A percentile compares a stretch with the other conserved stretches of the same genome.
Evolutionary conservation across 2,113 vertebrate genomes (phyloP).

Genomic region (Corythoichthys haematopterus): DNA sequence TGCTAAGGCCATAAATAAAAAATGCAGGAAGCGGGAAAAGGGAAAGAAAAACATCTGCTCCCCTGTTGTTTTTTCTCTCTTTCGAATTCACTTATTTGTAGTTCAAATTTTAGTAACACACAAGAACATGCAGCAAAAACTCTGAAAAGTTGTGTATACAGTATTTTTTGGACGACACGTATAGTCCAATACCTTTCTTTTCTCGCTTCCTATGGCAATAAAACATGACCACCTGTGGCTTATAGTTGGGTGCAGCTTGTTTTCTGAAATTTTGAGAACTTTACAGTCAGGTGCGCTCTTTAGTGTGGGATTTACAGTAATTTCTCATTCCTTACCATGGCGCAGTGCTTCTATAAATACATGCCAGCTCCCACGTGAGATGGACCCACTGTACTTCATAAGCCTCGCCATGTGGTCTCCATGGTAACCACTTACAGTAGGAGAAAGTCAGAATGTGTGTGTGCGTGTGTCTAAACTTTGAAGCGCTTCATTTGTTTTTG

Average conservation of each 20-base stretch:
- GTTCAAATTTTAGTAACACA: conserved; percentile 21
- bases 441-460: conserved; percentile 47
- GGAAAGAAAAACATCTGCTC: neutral
- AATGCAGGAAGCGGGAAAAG: neutral
- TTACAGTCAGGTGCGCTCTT: no score
- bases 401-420: conserved; percentile 61
- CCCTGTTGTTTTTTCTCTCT: neutral
- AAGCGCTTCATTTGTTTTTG: conserved; percentile 27
- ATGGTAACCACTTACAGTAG: conserved; percentile 70
- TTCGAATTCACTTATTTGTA: neutral
- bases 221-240: no score
- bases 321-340: conserved; percentile 50
- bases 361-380: conserved; percentile 60
- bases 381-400: conserved; percentile 64
- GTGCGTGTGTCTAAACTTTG: conserved; percentile 24
- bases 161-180: no score
- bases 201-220: no score
- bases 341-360: conserved; percentile 67
- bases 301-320: conserved; percentile 1
- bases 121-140: neutral
- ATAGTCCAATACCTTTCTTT: no score
- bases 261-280: no score
- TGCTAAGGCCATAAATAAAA: neutral
- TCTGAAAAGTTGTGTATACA: conserved; percentile 22
- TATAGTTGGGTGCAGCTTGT: no score